A percentile compares a stretch with the other conserved stretches of the same genome.
phyloP scores from a whole-genome alignment of 2,797 vertebrate genomes.

The Potorous gilbertii region DNA sequence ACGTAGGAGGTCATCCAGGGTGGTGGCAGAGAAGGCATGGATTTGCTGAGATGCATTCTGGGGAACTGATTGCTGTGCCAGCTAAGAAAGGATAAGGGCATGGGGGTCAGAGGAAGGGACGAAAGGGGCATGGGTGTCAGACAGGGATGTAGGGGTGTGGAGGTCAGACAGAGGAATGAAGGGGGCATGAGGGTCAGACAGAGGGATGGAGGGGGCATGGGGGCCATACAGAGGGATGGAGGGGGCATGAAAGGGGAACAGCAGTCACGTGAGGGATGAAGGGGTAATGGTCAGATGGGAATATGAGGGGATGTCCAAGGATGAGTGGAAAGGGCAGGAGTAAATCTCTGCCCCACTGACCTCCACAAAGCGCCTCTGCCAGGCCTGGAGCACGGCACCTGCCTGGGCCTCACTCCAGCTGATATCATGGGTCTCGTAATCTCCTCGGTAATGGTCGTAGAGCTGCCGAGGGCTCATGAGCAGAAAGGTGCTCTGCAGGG shows the following conservation, averaged over 20 bases:
- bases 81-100: constrained; percentile 80
- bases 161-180: too few relatives aligned
- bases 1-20: constrained; percentile 97
- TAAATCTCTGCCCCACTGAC: constrained; percentile 76
- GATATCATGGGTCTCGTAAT: constrained; percentile 99
- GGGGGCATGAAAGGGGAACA: too few relatives aligned
- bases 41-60: constrained; percentile 92
- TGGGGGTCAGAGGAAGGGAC: not conserved
- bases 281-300: not conserved
- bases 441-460: constrained; percentile 97
- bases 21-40: constrained; percentile 97
- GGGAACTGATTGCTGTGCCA: constrained; percentile 94
- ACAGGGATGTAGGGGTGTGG: too few relatives aligned
- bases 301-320: not conserved
- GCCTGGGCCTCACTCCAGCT: constrained; percentile 99
- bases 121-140: too few relatives aligned
- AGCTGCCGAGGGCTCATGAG: constrained; percentile 99
- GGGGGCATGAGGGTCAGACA: too few relatives aligned
- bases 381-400: constrained; percentile 93
- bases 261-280: not conserved
- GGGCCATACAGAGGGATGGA: too few relatives aligned
- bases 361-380: constrained; percentile 99
- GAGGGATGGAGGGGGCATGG: too few relatives aligned
- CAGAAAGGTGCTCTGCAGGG: constrained; percentile 98
- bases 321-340: not conserved